Base-by-base conservation (phyloP, 2,888 invertebrate species). In the Euplexia lucipara region DNA sequence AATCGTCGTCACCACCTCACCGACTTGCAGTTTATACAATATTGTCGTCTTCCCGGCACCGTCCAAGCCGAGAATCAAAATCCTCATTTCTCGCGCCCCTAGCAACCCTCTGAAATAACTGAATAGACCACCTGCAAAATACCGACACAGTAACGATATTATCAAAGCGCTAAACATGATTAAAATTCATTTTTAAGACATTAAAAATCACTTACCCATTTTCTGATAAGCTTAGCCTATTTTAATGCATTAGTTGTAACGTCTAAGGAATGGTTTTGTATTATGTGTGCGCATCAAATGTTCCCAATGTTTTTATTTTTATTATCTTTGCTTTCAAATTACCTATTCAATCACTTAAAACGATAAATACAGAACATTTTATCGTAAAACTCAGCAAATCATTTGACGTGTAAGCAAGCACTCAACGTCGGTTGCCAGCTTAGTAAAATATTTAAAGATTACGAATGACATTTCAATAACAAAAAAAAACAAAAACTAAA, bases 31-130 rank as follows among this genome's bases (percentile, higher is more conserved):
- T 95, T 98, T 97, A 94, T 99, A 99, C 75, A 99, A 95, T 93
- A 99, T 99, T 71, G 99, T 99, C 0, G 99, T 99, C 96, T 99
- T 99, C 79, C 99, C 99, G 90, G 99, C 99, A 70, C 99, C 99
- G 93, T 99, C 99, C 82, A 99, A 95, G 6, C 99, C 99, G 63
- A 99, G 96, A 91, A 99, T 99, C 83, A 99, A 95, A 92, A 99
- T 99, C 87, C 99, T 96, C 98, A 99, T 99, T 96, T 99, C 99
- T 86, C 99, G 97, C 77, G 98, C 98, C 47, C 99, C 99, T 90
- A 99, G 96, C 83, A 99, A 96, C 84, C 98, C 98, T 87, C 98
- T 97, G 95, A 99, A 99, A 95, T 99, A 99, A 96, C 99, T 99
- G 92, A 99, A 96, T 90, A 99, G 96, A 90, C 99, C 99, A 95